These are phyloP conservation scores for Arrhopalites spinosus DNA, from an alignment of 2,888 invertebrate genomes.

Conservation along the genomic window DNA sequence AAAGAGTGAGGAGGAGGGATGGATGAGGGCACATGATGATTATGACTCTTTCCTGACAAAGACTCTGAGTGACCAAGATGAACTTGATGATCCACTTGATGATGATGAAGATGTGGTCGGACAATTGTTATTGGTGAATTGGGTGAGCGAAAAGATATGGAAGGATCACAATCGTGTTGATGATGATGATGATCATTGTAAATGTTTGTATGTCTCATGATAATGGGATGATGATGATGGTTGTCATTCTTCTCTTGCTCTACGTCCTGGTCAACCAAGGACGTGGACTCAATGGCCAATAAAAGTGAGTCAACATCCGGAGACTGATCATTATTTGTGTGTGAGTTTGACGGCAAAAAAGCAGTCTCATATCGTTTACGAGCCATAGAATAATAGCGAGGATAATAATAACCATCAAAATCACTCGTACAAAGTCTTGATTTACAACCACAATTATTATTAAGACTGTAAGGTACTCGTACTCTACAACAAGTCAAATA, in stretches of 20 bases:
- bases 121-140: too few species aligned
- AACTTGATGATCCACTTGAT: background rate
- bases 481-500: background rate
- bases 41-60: too few species aligned
- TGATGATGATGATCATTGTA: background rate
- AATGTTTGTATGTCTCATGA: background rate
- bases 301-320: conserved; percentile 54
- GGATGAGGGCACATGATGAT: background rate
- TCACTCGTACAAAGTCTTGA: background rate
- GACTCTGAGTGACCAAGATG: background rate
- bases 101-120: too few species aligned
- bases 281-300: conserved; percentile 49
- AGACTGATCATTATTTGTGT: conserved; percentile 19
- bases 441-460: background rate
- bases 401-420: background rate
- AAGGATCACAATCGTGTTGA: background rate
- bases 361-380: conserved; percentile 56
- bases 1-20: too few species aligned
- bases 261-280: conserved; percentile 30
- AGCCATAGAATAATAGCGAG: conserved; percentile 45
- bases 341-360: conserved; percentile 53
- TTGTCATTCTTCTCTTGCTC: background rate
- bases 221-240: background rate
- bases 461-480: background rate
- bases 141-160: background rate